Evolutionary conservation across 2,113 vertebrate genomes (phyloP), one percentile per base, ranked within the genome.

Genomic region (Litocranius walleri): DNA sequence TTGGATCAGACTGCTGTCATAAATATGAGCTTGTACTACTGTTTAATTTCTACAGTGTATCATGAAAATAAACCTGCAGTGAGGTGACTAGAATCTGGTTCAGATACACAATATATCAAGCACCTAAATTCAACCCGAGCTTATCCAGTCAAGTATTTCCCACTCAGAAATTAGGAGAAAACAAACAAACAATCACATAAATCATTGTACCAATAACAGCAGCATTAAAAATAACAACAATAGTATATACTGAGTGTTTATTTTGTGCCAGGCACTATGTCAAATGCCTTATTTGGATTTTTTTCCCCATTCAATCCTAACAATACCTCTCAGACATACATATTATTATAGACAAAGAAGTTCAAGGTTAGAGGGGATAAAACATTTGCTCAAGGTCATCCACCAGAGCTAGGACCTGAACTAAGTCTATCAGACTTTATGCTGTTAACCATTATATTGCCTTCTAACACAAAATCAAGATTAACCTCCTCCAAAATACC

Each of bases 61-160:
- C 94, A 95, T 88, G 85, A 98, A 94, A 95, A 82, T 78, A 74
- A 95, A 96, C 71, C 59, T 97, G 16, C 45, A 94, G 56, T 57
- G 52, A 97, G 45, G 19, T 61, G 19, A 80, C 17, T 83, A 33
- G n/a, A 95, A 94, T 97, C 56, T 96, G 78, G 7, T 88, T 95
- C 52, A 96, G 88, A 90, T 83, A 92, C 15, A n/a, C 96, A 97
- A 96, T 71, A 84, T 13, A 74, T 57, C n/a, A 97, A 71, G 50
- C 2, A 88, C 45, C 21, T 94, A 96, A 90, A 96, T 95, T 96
- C n/a, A 91, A 92, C 19, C 25, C 11, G 61, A 89, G 50, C 21
- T 11, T 61, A 64, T n/a, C 33, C 8, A 94, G 15, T 92, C 84
- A 92, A 90, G 43, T 91, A 94, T 82, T 88, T 94, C 33, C 54